Evolutionary conservation across 2,113 vertebrate species (phyloP).

Genomic region (Coptodon bakossiorum): DNA sequence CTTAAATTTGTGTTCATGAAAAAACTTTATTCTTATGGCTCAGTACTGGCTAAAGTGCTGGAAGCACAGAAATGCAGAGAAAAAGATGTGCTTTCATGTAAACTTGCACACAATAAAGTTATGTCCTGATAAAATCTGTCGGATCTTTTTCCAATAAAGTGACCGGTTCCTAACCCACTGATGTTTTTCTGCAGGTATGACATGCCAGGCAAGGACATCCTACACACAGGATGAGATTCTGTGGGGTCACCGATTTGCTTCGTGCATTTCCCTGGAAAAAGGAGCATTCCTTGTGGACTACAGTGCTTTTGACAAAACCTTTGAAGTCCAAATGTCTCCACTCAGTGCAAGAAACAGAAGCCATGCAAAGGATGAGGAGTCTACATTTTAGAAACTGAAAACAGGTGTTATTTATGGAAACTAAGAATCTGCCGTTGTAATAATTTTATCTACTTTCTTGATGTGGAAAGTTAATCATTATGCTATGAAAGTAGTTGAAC

Average conservation of each 20-base stretch:
- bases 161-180: not conserved
- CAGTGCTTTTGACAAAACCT: conserved; percentile 77
- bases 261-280: conserved; percentile 80
- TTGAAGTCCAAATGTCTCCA: conserved; percentile 71
- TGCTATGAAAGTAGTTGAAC: not conserved
- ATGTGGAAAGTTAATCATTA: not conserved
- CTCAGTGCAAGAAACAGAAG: conserved; percentile 71
- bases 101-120: not conserved
- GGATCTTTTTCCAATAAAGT: not conserved
- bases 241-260: conserved; percentile 80
- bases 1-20: not conserved
- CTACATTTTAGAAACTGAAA: not conserved
- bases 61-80: not conserved
- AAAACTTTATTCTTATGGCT: not conserved
- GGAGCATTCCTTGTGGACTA: conserved; percentile 78
- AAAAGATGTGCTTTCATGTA: not conserved
- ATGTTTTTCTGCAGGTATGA: conserved; percentile 69
- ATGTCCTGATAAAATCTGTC: not conserved
- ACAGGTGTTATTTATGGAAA: not conserved
- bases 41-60: not conserved
- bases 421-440: not conserved
- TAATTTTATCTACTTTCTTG: not conserved
- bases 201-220: conserved; percentile 81
- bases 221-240: conserved; percentile 79
- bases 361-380: conserved; percentile 37